phyloP scores from a whole-genome alignment of 2,888 invertebrate genomes.

The Amiota minor region DNA sequence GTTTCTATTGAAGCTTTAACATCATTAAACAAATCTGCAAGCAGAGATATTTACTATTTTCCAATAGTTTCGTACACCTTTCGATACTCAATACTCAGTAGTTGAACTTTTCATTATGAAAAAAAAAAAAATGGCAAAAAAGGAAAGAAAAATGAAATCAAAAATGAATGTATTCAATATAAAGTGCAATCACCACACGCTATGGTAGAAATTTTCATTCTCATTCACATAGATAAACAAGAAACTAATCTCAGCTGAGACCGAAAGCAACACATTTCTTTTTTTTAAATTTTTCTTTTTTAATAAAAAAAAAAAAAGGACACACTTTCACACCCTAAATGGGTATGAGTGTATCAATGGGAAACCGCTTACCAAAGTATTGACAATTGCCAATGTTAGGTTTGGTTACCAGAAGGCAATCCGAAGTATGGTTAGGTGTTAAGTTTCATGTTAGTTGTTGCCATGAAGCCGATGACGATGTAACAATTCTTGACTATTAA shows the following conservation, averaged over 20 bases:
- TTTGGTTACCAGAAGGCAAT: too few relatives aligned
- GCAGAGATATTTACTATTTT: background rate
- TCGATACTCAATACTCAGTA: background rate
- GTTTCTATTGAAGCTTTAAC: background rate
- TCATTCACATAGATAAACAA: background rate
- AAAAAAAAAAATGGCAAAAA: background rate
- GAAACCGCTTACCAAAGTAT: too few relatives aligned
- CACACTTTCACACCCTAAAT: too few relatives aligned
- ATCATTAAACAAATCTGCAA: background rate
- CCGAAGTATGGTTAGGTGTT: too few relatives aligned
- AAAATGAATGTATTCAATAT: background rate
- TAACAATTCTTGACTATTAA: constrained; percentile 8
- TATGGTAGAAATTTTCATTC: background rate
- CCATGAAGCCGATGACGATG: constrained; percentile 12
- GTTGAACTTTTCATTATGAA: constrained; percentile 28
- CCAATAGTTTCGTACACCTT: background rate
- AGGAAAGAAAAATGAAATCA: background rate
- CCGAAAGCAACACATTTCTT: too few relatives aligned
- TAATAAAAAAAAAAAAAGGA: too few relatives aligned
- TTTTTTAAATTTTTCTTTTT: too few relatives aligned
- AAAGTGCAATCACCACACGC: background rate
- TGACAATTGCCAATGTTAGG: too few relatives aligned
- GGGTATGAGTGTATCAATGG: background rate
- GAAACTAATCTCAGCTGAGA: constrained; percentile 6
- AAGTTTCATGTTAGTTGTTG: background rate